Base-by-base conservation (phyloP, 2,888 invertebrate genomes). In the Andrena marginata region DNA sequence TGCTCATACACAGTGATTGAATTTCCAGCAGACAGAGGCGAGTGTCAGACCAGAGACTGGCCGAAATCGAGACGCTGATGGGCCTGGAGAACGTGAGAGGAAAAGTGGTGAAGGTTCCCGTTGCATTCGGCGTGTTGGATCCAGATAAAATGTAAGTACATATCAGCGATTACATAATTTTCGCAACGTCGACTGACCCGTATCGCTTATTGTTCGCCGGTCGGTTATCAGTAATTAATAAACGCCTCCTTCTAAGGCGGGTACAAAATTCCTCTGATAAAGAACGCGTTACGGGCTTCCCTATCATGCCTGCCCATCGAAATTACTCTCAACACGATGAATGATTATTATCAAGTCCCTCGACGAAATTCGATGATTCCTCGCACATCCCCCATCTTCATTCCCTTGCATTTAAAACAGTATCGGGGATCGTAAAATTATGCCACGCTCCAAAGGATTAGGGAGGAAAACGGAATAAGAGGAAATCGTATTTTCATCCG, bases 41-140 rank as follows among this genome's bases (percentile, higher is more conserved):
- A 64, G 95, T 95, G 31, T 96, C 96, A 31, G 96, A 96, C 90
- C 96, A 96, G 89, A 93, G 95, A 75, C 90, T 96, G 73, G 96
- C 96, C 31, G 96, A 96, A 90, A 91, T 96, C 87, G 95, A 96
- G 89, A 95, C 96, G 4, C 90, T 95, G 31, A 82, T 95, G 72
- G 95, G 95, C 2, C 93, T 96, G 80, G 92, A 94, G 23, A 95
- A 94, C 86, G 94, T 95, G 92, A 94, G 94, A 81, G 95, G 95
- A 71, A 94, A 94, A 86, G 89, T 95, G 78, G 94, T 95, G 64
- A 95, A 94, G 33, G 94, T 95, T 56, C 95, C 95, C 0, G 93
- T 95, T 62, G 95, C 94, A 72, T 95, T 95, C 87, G 95, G 95
- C 64, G 93, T 94, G 72, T 93, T 95, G 67, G 95, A 96, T 91